Evolutionary conservation across 2,888 invertebrate species (phyloP).

Genomic region (Chironomus riparius): DNA sequence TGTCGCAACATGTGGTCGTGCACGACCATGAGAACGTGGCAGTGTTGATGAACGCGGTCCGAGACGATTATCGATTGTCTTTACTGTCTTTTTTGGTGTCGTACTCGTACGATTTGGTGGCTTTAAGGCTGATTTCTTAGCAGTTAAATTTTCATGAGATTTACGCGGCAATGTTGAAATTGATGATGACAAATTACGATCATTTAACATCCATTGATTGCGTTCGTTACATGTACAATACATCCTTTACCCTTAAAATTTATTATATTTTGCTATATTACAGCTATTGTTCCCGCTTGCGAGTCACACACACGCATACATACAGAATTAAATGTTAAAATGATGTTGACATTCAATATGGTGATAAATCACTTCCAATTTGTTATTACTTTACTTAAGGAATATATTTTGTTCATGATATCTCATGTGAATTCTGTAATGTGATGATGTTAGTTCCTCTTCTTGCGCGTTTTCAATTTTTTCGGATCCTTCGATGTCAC

Average conservation of each 20-base stretch:
- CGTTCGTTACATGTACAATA: slow-evolving; percentile 21
- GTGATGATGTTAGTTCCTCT: too few relatives aligned
- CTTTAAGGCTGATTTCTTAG: slow-evolving; percentile 21
- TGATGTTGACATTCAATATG: background rate
- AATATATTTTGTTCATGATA: too few relatives aligned
- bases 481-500: too few relatives aligned
- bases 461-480: too few relatives aligned
- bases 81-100: slow-evolving; percentile 20
- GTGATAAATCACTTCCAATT: background rate
- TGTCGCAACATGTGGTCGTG: slow-evolving; percentile 18
- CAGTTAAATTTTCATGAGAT: slow-evolving; percentile 7
- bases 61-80: background rate
- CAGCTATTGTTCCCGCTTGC: too few relatives aligned
- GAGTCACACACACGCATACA: too few relatives aligned
- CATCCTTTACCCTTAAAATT: slow-evolving; percentile 9
- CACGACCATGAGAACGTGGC: slow-evolving; percentile 4
- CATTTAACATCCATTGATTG: slow-evolving; percentile 23
- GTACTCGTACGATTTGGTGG: background rate
- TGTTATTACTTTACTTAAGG: background rate
- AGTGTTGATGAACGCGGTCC: slow-evolving; percentile 9
- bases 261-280: too few relatives aligned
- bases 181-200: slow-evolving; percentile 26
- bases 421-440: too few relatives aligned
- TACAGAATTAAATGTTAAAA: too few relatives aligned
- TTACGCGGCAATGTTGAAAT: slow-evolving; percentile 12